Percentiles rank a stretch among this genome's conserved stretches.
These are phyloP conservation scores for Leptinotarsa peninsularis DNA, from an alignment of 2,888 invertebrate species.

Conservation along the genomic window DNA sequence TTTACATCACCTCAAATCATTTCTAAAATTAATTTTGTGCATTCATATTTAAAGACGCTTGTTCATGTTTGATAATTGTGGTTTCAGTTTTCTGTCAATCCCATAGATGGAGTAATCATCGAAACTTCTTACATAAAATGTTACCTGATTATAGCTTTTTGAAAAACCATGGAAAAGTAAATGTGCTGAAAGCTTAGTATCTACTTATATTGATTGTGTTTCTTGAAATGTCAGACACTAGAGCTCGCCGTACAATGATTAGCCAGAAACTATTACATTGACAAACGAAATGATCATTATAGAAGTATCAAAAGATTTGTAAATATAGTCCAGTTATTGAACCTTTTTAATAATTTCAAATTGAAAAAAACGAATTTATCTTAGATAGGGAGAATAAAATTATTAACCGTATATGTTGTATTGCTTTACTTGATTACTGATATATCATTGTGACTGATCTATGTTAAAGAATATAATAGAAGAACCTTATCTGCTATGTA, in stretches of 20 bases:
- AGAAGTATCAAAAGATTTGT: conserved; percentile 62
- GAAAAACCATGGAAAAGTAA: background rate
- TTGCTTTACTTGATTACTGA: conserved; percentile 63
- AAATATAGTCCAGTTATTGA: conserved; percentile 68
- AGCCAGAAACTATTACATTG: conserved; percentile 33
- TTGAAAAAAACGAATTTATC: conserved; percentile 68
- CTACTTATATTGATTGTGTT: conserved; percentile 29
- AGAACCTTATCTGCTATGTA: conserved; percentile 65
- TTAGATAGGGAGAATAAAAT: conserved; percentile 66
- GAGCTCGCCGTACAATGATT: conserved; percentile 50
- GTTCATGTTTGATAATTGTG: too few species aligned
- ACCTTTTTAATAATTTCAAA: conserved; percentile 67
- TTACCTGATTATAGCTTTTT: background rate
- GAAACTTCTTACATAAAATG: background rate
- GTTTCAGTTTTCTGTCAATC: too few species aligned
- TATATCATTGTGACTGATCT: conserved; percentile 66
- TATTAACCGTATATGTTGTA: conserved; percentile 66
- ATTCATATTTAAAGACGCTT: too few species aligned
- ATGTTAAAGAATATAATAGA: conserved; percentile 58
- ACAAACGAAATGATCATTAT: conserved; percentile 48
- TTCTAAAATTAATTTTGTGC: too few species aligned
- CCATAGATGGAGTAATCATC: too few species aligned
- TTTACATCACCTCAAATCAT: too few species aligned
- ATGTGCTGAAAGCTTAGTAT: conserved; percentile 18
- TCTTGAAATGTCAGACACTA: conserved; percentile 44